These are phyloP conservation scores for Aeoliscus strigatus DNA, from an alignment of 2,797 vertebrate species.

Conservation along the genomic window DNA sequence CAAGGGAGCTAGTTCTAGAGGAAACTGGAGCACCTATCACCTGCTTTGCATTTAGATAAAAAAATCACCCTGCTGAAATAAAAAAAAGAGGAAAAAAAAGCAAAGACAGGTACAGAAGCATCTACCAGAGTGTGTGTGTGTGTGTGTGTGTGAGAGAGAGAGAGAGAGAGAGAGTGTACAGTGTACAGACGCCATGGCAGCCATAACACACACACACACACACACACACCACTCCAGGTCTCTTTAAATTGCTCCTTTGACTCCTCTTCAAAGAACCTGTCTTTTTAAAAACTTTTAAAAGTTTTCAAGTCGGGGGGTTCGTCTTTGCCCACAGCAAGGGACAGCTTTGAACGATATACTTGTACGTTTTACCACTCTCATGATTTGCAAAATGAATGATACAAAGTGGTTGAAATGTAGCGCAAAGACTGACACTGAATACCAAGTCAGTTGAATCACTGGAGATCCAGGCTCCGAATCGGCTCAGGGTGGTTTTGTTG, in stretches of 20 bases:
- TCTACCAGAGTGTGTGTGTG: constrained; percentile 58
- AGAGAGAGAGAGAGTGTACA: constrained; percentile 34
- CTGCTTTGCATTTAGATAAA: constrained; percentile 86
- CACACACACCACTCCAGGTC: constrained; percentile 66
- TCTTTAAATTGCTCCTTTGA: constrained; percentile 77
- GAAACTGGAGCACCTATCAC: constrained; percentile 80
- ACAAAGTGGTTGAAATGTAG: constrained; percentile 64
- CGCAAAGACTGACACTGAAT: constrained; percentile 59
- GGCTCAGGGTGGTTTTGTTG: constrained; percentile 29
- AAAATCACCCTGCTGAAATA: constrained; percentile 75
- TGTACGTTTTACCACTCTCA: constrained; percentile 58
- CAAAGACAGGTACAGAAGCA: constrained; percentile 70
- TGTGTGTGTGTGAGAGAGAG: constrained; percentile 18
- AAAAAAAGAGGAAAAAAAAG: constrained; percentile 61
- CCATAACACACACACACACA: constrained; percentile 23
- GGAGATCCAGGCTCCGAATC: constrained; percentile 46
- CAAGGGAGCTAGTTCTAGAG: constrained; percentile 82
- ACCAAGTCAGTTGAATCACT: constrained; percentile 69
- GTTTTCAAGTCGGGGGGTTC: constrained; percentile 61
- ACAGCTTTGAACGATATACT: constrained; percentile 71
- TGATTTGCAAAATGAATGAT: constrained; percentile 63
- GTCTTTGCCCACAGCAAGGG: constrained; percentile 75
- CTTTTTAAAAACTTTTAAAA: constrained; percentile 69
- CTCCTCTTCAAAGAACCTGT: constrained; percentile 67
- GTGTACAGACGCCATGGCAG: constrained; percentile 56